These are phyloP conservation scores for Hypsibius dujardini DNA, from an alignment of 1,140 invertebrate species.

Conservation along the genomic window DNA sequence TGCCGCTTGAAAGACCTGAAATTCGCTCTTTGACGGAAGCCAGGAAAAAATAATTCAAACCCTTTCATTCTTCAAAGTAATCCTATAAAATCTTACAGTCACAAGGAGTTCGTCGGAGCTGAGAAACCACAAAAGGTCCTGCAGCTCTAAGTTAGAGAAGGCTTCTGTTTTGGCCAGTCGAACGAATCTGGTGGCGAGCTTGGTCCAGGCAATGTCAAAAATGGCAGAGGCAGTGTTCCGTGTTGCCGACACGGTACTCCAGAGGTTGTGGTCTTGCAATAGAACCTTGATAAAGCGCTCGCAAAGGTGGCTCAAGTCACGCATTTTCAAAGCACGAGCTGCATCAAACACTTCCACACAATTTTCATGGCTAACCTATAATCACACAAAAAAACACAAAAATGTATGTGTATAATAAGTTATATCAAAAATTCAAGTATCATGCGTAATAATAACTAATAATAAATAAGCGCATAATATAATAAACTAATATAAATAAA, in stretches of 20 bases:
- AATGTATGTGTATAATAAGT: too few relatives aligned
- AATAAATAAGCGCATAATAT: too few relatives aligned
- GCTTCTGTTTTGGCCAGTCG: background rate
- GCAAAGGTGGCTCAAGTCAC: background rate
- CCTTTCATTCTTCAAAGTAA: too few relatives aligned
- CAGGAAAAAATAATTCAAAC: background rate
- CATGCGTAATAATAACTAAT: too few relatives aligned
- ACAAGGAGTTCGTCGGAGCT: slow-evolving; percentile 1
- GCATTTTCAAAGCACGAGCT: background rate
- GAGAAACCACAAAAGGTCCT: background rate
- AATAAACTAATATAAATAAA: too few relatives aligned
- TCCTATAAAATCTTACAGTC: background rate
- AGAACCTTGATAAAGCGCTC: slow-evolving; percentile 9
- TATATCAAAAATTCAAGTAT: too few relatives aligned
- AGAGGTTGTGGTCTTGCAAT: background rate
- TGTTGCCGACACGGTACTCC: background rate
- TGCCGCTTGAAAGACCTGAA: background rate
- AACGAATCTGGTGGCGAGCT: background rate
- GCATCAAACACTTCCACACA: background rate
- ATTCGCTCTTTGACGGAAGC: background rate
- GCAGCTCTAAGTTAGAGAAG: background rate
- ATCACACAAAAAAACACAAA: too few relatives aligned
- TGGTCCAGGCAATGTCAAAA: slow-evolving; percentile 1
- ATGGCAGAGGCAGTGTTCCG: background rate
- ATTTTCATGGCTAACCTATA: background rate